Conservation (phyloP, 1,140 invertebrate species). For the Pachyrhynchus sulphureomaculatus region DNA sequence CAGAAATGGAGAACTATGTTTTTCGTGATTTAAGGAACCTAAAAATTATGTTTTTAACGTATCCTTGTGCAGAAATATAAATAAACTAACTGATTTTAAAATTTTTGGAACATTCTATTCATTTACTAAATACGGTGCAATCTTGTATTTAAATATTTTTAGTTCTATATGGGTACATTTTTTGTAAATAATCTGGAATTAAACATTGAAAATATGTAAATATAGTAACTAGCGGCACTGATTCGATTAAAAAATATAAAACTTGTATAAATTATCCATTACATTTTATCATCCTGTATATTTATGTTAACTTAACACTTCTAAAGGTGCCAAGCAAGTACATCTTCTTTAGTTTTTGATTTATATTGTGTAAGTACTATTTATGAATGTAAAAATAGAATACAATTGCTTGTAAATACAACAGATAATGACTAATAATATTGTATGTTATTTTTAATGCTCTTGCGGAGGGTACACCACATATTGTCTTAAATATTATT, state of each 20-base stretch:
- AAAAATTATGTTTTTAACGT: no score
- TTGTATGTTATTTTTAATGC: slow-evolving; percentile 5
- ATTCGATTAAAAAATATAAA: no score
- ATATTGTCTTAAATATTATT: no score
- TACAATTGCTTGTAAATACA: slow-evolving; percentile 28
- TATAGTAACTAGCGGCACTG: neutral
- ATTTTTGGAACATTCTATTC: no score
- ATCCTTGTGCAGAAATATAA: no score
- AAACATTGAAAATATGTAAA: neutral
- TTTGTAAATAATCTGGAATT: no score
- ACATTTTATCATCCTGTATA: slow-evolving; percentile 2
- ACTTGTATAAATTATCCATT: neutral
- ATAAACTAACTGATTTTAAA: no score
- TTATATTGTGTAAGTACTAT: slow-evolving; percentile 24
- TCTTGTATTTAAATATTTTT: no score
- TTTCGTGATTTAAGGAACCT: no score
- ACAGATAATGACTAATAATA: neutral
- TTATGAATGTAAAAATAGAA: slow-evolving; percentile 30
- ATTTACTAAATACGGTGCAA: no score
- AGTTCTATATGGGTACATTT: no score
- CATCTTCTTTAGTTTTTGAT: neutral
- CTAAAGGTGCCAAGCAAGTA: slow-evolving; percentile 34
- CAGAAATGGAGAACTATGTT: no score
- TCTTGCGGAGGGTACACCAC: neutral
- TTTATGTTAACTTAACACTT: slow-evolving; percentile 9